These are phyloP conservation scores for Patiria miniata DNA, from an alignment of 35 echinoderm and acorn worm species.

Conservation along the genomic window DNA sequence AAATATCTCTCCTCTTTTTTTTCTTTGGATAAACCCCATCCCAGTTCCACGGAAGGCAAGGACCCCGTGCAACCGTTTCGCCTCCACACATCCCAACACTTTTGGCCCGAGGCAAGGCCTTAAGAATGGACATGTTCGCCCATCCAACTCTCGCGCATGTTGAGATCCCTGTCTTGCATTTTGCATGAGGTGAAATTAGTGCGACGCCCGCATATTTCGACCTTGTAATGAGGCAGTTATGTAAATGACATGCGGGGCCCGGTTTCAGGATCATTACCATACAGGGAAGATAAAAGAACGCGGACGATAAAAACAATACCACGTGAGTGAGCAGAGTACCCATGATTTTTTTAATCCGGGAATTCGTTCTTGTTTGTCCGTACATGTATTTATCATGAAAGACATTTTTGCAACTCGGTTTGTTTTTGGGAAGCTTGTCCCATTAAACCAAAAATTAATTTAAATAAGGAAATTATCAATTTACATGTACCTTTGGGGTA, in stretches of 20 bases:
- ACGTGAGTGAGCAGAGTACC: neutral
- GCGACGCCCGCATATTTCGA: slow-evolving; percentile 15
- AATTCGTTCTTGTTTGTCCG: too few relatives aligned
- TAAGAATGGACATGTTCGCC: neutral
- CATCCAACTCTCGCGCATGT: neutral
- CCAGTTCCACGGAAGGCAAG: too few relatives aligned
- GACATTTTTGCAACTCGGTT: too few relatives aligned
- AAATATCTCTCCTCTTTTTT: too few relatives aligned
- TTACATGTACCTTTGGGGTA: too few relatives aligned
- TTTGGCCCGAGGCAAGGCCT: slow-evolving; percentile 1
- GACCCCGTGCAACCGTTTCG: neutral
- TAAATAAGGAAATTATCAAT: too few relatives aligned
- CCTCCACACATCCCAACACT: neutral
- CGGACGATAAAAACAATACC: neutral
- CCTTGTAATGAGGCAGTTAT: slow-evolving; percentile 25
- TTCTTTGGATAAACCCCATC: too few relatives aligned
- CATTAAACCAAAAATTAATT: too few relatives aligned
- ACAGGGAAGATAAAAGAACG: neutral
- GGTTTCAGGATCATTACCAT: slow-evolving; percentile 15
- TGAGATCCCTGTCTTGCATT: neutral
- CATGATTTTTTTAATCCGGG: too few relatives aligned
- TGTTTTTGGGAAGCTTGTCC: too few relatives aligned
- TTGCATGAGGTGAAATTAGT: slow-evolving; percentile 26
- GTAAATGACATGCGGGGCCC: slow-evolving; percentile 22
- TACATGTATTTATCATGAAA: too few relatives aligned